Evolutionary conservation across 2,888 invertebrate species (phyloP).

Genomic region (Sacculina carcini): DNA sequence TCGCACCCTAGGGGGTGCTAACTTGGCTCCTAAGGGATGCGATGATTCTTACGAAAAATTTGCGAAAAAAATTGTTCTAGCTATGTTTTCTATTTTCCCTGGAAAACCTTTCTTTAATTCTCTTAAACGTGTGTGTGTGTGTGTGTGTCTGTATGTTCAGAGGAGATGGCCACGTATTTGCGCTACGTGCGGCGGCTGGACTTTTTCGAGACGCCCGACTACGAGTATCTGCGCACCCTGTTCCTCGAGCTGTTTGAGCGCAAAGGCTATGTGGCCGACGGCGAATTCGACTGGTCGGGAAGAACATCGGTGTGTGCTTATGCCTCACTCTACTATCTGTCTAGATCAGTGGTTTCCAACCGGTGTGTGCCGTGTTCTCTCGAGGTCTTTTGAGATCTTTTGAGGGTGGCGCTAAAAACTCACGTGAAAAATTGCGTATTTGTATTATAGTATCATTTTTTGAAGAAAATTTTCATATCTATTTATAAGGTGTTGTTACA

Average conservation of each 20-base stretch:
- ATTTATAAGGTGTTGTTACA: too few species aligned
- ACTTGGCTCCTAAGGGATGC: too few species aligned
- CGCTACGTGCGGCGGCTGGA: constrained; percentile 87
- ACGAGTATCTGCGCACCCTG: constrained; percentile 87
- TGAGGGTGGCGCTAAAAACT: background rate
- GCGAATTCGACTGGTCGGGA: constrained; percentile 87
- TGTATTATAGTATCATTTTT: too few species aligned
- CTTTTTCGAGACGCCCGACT: constrained; percentile 99
- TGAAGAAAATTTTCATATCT: too few species aligned
- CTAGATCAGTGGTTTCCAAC: background rate
- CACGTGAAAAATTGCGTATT: too few species aligned
- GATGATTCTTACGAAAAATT: too few species aligned
- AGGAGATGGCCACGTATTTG: constrained; percentile 92
- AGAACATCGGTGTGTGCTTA: constrained; percentile 31
- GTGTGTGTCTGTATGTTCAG: constrained; percentile 27
- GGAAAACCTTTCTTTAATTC: too few species aligned
- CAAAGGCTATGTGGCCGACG: constrained; percentile 49
- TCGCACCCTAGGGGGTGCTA: too few species aligned
- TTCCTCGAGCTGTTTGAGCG: constrained; percentile 69
- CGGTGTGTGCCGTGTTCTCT: background rate
- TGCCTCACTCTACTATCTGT: background rate
- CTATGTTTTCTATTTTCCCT: too few species aligned
- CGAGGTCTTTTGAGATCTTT: background rate
- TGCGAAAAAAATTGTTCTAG: too few species aligned
- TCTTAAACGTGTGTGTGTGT: too few species aligned